Evolutionary conservation across 2,888 invertebrate species (phyloP).

Genomic region (Sarcophaga subvicina): DNA sequence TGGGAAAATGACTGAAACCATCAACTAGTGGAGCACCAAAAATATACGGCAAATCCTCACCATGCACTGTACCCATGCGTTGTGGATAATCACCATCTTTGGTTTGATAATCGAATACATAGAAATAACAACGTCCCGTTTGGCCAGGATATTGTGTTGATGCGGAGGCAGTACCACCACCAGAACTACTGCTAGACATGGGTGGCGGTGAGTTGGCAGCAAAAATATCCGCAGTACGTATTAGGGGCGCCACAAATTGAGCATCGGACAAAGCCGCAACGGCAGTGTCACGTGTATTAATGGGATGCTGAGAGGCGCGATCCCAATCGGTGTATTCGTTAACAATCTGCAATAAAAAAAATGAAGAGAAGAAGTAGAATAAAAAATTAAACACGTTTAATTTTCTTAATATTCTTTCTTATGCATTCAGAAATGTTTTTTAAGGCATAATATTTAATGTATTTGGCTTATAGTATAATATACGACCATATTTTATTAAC

Average conservation of each 20-base stretch:
- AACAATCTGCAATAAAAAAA: conserved; percentile 82
- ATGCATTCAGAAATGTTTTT: too few relatives aligned
- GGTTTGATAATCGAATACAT: conserved; percentile 95
- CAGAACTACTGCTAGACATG: conserved; percentile 65
- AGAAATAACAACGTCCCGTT: conserved; percentile 92
- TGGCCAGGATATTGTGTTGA: conserved; percentile 74
- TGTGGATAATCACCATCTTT: conserved; percentile 95
- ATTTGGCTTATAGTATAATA: too few relatives aligned
- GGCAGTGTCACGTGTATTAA: conserved; percentile 93
- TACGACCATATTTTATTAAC: too few relatives aligned
- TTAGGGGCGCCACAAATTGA: conserved; percentile 95
- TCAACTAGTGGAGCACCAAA: conserved; percentile 95
- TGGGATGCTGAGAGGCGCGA: conserved; percentile 93
- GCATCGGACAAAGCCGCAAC: conserved; percentile 96
- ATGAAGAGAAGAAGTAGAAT: not conserved
- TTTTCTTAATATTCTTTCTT: too few relatives aligned
- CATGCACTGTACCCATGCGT: conserved; percentile 95
- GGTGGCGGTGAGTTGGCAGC: conserved; percentile 85
- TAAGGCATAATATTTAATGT: too few relatives aligned
- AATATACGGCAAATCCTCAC: conserved; percentile 94
- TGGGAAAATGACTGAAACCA: conserved; percentile 90
- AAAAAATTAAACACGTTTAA: too few relatives aligned
- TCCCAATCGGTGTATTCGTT: conserved; percentile 99
- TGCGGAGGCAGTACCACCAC: conserved; percentile 74
- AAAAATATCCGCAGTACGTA: conserved; percentile 91